These are phyloP conservation scores for Catocala nupta DNA, from an alignment of 2,888 invertebrate species.

Conservation along the genomic window DNA sequence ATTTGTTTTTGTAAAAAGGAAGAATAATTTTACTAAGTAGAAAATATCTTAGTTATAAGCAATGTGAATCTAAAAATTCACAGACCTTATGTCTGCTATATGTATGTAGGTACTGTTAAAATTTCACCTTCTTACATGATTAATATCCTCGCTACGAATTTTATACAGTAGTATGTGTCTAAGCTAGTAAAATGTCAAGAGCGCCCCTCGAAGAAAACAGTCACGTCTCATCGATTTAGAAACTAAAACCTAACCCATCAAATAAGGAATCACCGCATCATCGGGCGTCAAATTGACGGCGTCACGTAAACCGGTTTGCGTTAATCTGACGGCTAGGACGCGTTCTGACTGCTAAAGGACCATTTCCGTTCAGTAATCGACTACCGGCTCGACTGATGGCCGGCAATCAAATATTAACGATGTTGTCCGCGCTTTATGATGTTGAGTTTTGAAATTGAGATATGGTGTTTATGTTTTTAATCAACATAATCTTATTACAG, in stretches of 20 bases:
- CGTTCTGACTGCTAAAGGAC: conserved; percentile 43
- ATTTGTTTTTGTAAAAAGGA: too few species aligned
- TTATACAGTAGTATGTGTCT: background rate
- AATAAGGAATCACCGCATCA: conserved; percentile 48
- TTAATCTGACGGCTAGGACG: conserved; percentile 48
- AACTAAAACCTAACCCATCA: conserved; percentile 46
- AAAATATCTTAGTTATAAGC: too few species aligned
- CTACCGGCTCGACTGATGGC: conserved; percentile 64
- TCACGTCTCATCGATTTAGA: conserved; percentile 24
- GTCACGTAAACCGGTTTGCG: conserved; percentile 52
- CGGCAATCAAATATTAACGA: conserved; percentile 65
- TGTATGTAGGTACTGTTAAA: too few species aligned
- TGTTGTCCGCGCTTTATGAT: conserved; percentile 46
- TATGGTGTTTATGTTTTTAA: conserved; percentile 10
- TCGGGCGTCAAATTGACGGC: conserved; percentile 49
- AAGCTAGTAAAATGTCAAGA: background rate
- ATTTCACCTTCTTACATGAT: too few species aligned
- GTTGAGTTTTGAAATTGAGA: conserved; percentile 16
- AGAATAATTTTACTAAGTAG: too few species aligned
- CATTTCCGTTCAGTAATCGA: conserved; percentile 77
- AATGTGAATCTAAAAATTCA: too few species aligned
- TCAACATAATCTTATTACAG: conserved; percentile 1
- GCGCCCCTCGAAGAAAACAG: background rate
- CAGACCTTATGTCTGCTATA: too few species aligned
- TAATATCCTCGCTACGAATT: too few species aligned